Percentiles rank a stretch among this genome's conserved stretches.
Conservation (phyloP, 2,888 invertebrate species). For the Epinotia nisella region DNA sequence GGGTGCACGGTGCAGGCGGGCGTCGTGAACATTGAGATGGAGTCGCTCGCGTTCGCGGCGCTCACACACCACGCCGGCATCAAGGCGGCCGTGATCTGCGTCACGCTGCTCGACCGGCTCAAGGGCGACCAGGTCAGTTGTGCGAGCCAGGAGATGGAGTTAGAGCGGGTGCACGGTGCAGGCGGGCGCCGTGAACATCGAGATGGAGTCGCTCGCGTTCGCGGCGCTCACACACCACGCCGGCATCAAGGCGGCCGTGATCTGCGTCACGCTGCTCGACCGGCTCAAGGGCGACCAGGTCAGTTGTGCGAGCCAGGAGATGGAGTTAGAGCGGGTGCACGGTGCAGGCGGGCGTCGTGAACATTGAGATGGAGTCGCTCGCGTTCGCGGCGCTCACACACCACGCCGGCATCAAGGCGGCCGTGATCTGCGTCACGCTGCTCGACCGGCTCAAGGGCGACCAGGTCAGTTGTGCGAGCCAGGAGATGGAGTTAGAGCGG, state of each 20-base stretch:
- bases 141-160: slow-evolving; percentile 89
- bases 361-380: slow-evolving; percentile 62
- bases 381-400: too few species aligned
- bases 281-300: slow-evolving; percentile 98
- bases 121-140: slow-evolving; percentile 90
- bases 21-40: too few species aligned
- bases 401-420: neutral
- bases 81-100: neutral
- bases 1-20: slow-evolving; percentile 90
- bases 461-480: slow-evolving; percentile 86
- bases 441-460: slow-evolving; percentile 77
- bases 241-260: slow-evolving; percentile 95
- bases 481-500: slow-evolving; percentile 71
- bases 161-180: slow-evolving; percentile 89
- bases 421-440: neutral
- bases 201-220: slow-evolving; percentile 97
- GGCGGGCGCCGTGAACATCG: slow-evolving; percentile 93
- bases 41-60: too few species aligned
- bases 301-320: slow-evolving; percentile 39
- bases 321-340: slow-evolving; percentile 89
- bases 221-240: slow-evolving; percentile 95
- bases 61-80: neutral
- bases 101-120: neutral
- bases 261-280: slow-evolving; percentile 96
- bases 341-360: slow-evolving; percentile 92